Evolutionary conservation across 2,888 invertebrate genomes (phyloP).

Genomic region (Barypeithes pellucidus): DNA sequence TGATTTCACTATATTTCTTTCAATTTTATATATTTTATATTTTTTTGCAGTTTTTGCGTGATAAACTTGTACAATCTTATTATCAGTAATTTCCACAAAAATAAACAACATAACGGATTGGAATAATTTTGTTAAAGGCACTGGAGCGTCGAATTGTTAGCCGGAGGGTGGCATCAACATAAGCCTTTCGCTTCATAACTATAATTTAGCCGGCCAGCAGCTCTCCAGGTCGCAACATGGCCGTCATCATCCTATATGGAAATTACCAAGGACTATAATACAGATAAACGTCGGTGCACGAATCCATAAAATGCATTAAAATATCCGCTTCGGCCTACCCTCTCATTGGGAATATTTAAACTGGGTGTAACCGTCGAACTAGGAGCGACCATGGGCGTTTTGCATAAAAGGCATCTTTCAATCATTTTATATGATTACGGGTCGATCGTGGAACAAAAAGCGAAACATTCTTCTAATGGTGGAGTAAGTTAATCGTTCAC

Average conservation of each 20-base stretch:
- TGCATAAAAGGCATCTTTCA: conserved; percentile 52
- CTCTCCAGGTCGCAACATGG: conserved; percentile 60
- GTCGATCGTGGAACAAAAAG: conserved; percentile 29
- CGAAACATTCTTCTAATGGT: conserved; percentile 37
- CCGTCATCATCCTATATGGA: conserved; percentile 66
- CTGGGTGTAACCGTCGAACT: conserved; percentile 63
- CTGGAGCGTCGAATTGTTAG: conserved; percentile 39
- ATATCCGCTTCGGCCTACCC: conserved; percentile 60
- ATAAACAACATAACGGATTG: conserved; percentile 39
- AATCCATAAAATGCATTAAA: conserved; percentile 69
- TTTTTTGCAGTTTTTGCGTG: neutral
- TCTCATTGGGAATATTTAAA: conserved; percentile 68
- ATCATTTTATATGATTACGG: conserved; percentile 49
- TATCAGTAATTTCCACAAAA: conserved; percentile 30
- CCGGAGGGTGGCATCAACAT: conserved; percentile 39
- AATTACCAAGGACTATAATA: conserved; percentile 69
- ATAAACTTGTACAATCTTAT: conserved; percentile 5
- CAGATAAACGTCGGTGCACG: conserved; percentile 68
- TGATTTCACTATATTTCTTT: too few relatives aligned
- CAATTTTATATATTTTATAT: too few relatives aligned
- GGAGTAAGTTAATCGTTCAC: conserved; percentile 36
- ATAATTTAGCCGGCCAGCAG: conserved; percentile 67
- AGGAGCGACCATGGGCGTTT: conserved; percentile 58
- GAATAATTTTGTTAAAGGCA: conserved; percentile 41
- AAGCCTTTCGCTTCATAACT: conserved; percentile 62